These are phyloP conservation scores for Diarsia rubi DNA, from an alignment of 2,888 invertebrate species.

Conservation along the genomic window DNA sequence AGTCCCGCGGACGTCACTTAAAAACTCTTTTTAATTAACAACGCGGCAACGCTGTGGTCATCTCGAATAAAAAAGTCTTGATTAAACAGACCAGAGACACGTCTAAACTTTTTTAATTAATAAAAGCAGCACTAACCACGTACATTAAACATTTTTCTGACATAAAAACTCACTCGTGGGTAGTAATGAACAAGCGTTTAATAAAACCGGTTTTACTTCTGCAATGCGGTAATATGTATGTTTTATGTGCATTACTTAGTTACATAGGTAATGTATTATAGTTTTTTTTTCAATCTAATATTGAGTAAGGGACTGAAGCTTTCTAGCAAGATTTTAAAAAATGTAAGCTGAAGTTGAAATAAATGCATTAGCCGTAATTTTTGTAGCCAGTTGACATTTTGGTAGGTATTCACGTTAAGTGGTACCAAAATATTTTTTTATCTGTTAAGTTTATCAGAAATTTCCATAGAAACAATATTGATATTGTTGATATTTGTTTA, in stretches of 20 bases:
- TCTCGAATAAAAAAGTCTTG: conserved; percentile 15
- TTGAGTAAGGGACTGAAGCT: too few species aligned
- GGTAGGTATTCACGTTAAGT: neutral
- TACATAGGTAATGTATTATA: neutral
- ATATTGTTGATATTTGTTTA: conserved; percentile 1
- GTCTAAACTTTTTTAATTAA: conserved; percentile 8
- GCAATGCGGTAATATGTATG: conserved; percentile 49
- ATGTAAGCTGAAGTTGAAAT: neutral
- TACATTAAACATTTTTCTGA: conserved; percentile 26
- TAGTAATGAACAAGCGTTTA: conserved; percentile 38
- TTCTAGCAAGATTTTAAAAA: neutral
- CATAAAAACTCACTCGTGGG: conserved; percentile 47
- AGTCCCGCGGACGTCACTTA: neutral
- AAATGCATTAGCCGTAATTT: neutral
- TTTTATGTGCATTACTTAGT: conserved; percentile 22
- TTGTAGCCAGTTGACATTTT: neutral
- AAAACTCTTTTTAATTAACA: neutral
- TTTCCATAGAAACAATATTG: conserved; percentile 5
- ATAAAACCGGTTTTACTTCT: conserved; percentile 22
- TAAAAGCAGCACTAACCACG: conserved; percentile 15
- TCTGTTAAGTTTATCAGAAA: conserved; percentile 25
- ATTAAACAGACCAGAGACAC: conserved; percentile 3
- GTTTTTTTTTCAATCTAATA: neutral
- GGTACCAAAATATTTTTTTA: neutral
- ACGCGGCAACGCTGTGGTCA: neutral